A percentile compares a stretch with the other conserved stretches of the same genome.
These are phyloP conservation scores for Sebastes cheni DNA, from an alignment of 2,797 vertebrate species.

Conservation along the genomic window DNA sequence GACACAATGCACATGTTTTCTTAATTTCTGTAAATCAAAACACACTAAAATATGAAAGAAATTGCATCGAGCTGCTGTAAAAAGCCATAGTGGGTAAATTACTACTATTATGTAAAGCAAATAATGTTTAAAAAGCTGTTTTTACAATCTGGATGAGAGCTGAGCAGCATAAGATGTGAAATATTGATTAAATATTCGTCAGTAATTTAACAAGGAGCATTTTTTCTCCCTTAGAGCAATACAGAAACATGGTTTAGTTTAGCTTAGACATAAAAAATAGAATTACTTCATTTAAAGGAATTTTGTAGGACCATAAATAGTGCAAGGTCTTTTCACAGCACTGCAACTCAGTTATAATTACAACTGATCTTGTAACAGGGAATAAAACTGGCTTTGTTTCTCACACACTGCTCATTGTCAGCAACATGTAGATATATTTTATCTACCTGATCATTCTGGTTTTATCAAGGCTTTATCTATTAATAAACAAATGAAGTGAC, in stretches of 20 bases:
- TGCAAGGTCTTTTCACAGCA: background rate
- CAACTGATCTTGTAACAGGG: background rate
- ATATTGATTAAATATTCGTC: background rate
- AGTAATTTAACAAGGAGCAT: background rate
- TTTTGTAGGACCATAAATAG: background rate
- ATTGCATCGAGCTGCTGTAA: background rate
- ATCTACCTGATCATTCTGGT: background rate
- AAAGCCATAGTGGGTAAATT: background rate
- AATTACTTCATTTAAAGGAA: background rate
- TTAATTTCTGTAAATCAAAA: background rate
- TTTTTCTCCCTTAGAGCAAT: background rate
- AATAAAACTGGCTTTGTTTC: background rate
- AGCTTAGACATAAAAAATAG: background rate
- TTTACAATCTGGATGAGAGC: background rate
- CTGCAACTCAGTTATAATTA: background rate
- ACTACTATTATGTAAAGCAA: background rate
- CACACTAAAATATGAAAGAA: background rate
- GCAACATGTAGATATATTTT: background rate
- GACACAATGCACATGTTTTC: background rate
- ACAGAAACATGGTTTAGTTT: background rate
- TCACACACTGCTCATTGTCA: background rate
- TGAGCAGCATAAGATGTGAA: background rate
- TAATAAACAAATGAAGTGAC: constrained; percentile 29
- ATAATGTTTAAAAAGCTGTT: background rate
- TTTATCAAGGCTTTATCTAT: constrained; percentile 24